Base-by-base conservation (phyloP, 1,140 invertebrate species). In the Drosophila jambulina region DNA sequence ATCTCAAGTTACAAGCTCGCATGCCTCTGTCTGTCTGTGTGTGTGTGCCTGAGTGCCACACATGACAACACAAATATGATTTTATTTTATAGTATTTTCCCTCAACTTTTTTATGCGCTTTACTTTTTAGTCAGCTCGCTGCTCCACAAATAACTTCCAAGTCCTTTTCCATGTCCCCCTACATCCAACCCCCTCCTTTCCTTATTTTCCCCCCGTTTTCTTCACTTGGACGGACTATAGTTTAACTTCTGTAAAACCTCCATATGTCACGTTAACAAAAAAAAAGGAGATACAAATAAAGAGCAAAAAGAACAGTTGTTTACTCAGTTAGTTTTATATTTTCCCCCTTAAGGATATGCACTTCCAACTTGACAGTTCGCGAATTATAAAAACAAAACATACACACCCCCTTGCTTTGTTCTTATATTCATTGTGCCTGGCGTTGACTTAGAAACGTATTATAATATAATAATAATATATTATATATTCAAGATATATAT, bases 1-100 rank as follows among this genome's bases (percentile, higher is more conserved):
- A 88, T 90, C 84, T 88, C 84, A 88, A 84, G 84, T 88, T 88
- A 81, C 83, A 84, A 69, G 64, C 40, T 62, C 43, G 51, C 57
- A 76, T 21, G 29, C 51, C 45, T 46, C 48, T 27, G 48, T 42
- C 46, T 25, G 51, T 29, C 46, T 17, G 67, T 38, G n/a, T 32
- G 51, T 74, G 34, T 58, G 46, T 23, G 15, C 4, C 36, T 43
- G 36, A 32, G 59, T 49, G 56, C 27, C 48, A 60, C 34, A 46
- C 53, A 64, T 60, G 61, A 45, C 61, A 65, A 78, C 46, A 71
- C 63, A 77, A 69, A 86, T 88, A 78, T 80, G 72, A 83, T 80
- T 83, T 88, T 51, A 64, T 88, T 88, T 70, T 68, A 25, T 45
- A 43, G 61, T 67, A 70, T 72, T 69, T 80, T 65, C 58, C 77